Base-by-base conservation (phyloP, 2,113 vertebrate species). In the Trogon melanurus region DNA sequence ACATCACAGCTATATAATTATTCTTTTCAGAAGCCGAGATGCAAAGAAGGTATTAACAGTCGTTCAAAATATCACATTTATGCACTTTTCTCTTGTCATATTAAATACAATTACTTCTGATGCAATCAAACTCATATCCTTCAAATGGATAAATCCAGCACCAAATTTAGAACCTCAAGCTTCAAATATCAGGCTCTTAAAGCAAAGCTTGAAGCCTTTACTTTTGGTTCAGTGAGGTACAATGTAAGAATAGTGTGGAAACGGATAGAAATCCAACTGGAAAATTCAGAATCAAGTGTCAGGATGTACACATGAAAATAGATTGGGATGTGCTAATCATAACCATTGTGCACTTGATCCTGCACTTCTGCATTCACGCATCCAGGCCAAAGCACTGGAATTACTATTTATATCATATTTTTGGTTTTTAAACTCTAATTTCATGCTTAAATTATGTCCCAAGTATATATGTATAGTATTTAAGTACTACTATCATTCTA, bases 61-160 rank as follows among this genome's bases (percentile, higher is more conserved):
- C 11, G 0, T 88, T 91, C 79, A 83, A 74, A 95, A 93, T 70
- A 89, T 32, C 89, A 85, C 94, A 92, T 85, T 95, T 93, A 62
- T 85, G 72, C 82, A 78, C 81, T 93, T 93, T 88, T 95, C 73
- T 32, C 84, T 81, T 93, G 89, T 96, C 91, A 76, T 83, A 89
- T 93, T 95, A 95, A 95, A 93, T 69, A 85, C 88, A 89, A 96
- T 95, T 96, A 95, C 85, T 96, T 95, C 79, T 89, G 94, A 96
- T 96, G 93, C 85, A 95, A 96, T 94, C 89, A 80, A 67, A 91
- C 47, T 71, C 54, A 14, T 62, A 70, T 32, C 81, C 91, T 93
- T 94, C 91, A 93, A 66, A 76, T 83, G 75, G 71, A 71, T 80
- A 95, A 91, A 95, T 91, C 91, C 87, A 85, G 81, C 62, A 90